These are phyloP conservation scores for Platyrinchus mystaceus DNA, from an alignment of 2,797 vertebrate genomes.

Conservation along the genomic window DNA sequence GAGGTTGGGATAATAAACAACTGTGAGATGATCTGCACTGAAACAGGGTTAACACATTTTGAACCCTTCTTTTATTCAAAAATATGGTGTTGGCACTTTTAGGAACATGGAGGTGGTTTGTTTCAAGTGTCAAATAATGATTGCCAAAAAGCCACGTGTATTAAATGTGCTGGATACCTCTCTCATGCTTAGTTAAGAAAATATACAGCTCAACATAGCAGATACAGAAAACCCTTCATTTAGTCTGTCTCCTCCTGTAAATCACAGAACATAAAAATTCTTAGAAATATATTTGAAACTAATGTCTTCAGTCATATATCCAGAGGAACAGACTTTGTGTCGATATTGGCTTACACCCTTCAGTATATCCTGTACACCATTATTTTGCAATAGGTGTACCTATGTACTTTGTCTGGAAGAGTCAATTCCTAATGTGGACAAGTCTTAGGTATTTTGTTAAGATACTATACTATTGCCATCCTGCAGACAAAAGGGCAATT, in stretches of 20 bases:
- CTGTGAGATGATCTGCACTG: not conserved
- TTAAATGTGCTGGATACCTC: not conserved
- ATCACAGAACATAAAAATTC: not conserved
- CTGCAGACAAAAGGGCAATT: not conserved
- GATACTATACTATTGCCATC: not conserved
- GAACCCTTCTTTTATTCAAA: not conserved
- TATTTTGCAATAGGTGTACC: not conserved
- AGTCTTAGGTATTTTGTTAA: not conserved
- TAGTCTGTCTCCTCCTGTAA: not conserved
- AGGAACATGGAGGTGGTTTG: not conserved
- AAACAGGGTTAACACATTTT: not conserved
- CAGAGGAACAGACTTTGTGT: not conserved
- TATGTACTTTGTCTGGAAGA: not conserved
- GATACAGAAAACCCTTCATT: not conserved
- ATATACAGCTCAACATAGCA: not conserved
- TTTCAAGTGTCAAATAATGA: not conserved
- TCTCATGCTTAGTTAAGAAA: not conserved
- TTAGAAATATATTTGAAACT: not conserved
- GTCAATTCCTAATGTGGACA: not conserved
- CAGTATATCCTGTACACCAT: not conserved
- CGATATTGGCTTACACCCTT: not conserved
- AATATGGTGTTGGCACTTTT: not conserved
- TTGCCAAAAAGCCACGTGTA: not conserved
- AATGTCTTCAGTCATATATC: not conserved
- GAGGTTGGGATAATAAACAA: not conserved